phyloP scores from a whole-genome alignment of 2,888 invertebrate species.

The Stictocephala bisonia region DNA sequence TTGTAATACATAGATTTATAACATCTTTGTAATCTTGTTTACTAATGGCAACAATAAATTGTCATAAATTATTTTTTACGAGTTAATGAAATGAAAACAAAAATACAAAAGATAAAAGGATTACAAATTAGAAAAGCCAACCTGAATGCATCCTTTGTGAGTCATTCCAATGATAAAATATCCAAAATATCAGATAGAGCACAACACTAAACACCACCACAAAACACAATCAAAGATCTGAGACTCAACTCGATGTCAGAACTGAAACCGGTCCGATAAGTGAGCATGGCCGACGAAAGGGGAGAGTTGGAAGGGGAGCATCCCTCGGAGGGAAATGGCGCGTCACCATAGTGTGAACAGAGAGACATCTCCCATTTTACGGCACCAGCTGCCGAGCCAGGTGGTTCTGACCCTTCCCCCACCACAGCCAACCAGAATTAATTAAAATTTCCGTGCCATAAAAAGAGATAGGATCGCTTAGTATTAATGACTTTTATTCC shows the following conservation, averaged over 20 bases:
- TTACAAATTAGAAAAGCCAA: background rate
- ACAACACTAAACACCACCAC: background rate
- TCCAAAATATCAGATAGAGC: background rate
- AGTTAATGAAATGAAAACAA: too few species aligned
- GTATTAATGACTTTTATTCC: constrained; percentile 31
- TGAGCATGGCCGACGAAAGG: constrained; percentile 29
- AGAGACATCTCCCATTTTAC: constrained; percentile 30
- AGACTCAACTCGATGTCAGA: background rate
- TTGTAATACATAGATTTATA: too few species aligned
- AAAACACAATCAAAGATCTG: constrained; percentile 6
- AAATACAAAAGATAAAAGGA: too few species aligned
- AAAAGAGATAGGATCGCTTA: constrained; percentile 28
- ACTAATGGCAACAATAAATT: too few species aligned
- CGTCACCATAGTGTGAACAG: background rate
- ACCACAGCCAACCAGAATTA: constrained; percentile 7
- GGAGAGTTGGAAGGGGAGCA: background rate
- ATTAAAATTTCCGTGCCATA: constrained; percentile 15
- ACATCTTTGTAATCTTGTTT: too few species aligned
- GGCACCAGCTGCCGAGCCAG: constrained; percentile 8
- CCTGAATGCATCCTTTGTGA: background rate
- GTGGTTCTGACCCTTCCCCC: constrained; percentile 16
- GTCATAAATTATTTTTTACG: too few species aligned
- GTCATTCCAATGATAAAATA: background rate
- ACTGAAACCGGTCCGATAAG: constrained; percentile 2
- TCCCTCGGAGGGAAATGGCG: constrained; percentile 13